Evolutionary conservation across 1,140 invertebrate species (phyloP).

Genomic region (Tetranychus cinnabarinus): DNA sequence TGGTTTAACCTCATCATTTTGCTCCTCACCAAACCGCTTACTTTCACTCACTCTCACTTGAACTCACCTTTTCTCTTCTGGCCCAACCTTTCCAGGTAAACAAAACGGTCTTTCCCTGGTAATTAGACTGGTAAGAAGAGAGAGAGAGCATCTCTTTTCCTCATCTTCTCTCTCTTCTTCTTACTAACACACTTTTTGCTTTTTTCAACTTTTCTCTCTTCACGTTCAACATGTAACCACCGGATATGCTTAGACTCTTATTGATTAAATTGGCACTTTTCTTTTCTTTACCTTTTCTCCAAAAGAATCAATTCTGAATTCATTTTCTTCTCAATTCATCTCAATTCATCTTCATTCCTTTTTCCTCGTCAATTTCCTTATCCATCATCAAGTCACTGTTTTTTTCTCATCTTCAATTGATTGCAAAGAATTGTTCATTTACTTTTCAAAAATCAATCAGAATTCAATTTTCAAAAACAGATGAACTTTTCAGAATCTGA

Average conservation of each 20-base stretch:
- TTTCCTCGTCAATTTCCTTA: no score
- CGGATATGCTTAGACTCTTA: background rate
- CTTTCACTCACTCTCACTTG: background rate
- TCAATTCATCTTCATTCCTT: no score
- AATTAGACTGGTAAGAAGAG: background rate
- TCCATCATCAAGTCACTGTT: no score
- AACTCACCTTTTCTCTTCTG: background rate
- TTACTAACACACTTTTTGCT: no score
- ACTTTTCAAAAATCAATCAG: no score
- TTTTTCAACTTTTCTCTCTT: background rate
- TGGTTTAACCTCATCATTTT: no score
- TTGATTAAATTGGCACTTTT: background rate
- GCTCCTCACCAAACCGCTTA: no score
- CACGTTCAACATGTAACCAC: background rate
- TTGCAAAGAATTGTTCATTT: no score
- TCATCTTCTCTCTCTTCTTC: no score
- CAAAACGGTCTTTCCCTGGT: background rate
- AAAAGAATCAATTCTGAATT: background rate
- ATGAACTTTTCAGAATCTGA: no score
- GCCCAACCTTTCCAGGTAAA: background rate
- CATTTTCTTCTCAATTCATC: background rate
- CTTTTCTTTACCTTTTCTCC: background rate
- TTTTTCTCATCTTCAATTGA: no score
- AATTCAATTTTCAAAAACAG: no score
- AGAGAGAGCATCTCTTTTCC: background rate